phyloP scores from a whole-genome alignment of 2,113 vertebrate species.

The Otolemur garnettii region DNA sequence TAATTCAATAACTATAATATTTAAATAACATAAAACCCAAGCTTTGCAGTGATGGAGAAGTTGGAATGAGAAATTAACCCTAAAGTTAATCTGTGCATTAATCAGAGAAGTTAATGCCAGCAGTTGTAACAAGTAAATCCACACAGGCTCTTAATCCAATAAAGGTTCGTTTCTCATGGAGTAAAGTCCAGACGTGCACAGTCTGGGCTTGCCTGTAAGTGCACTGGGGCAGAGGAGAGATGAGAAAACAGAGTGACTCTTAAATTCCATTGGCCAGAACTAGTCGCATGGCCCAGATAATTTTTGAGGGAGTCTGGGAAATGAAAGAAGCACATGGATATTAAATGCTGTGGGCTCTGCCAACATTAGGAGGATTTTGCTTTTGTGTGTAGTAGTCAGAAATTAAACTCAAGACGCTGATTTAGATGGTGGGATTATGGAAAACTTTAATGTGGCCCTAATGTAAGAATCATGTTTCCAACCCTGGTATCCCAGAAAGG shows the following conservation, averaged over 20 bases:
- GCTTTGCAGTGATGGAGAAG: neutral
- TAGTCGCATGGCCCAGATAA: neutral
- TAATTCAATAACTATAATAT: neutral
- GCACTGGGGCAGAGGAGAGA: neutral
- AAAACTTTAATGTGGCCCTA: neutral
- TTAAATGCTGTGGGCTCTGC: fast-evolving
- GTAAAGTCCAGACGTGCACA: fast-evolving
- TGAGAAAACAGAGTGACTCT: neutral
- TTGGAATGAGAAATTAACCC: neutral
- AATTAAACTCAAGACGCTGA: neutral
- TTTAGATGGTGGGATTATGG: neutral
- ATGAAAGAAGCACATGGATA: fast-evolving
- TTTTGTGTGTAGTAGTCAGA: neutral
- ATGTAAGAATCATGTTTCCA: neutral
- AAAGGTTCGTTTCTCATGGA: neutral
- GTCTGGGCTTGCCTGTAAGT: neutral
- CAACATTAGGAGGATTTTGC: neutral
- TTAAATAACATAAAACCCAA: neutral
- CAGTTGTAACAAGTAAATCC: neutral
- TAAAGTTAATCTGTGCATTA: neutral
- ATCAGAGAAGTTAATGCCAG: neutral
- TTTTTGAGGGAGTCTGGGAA: neutral
- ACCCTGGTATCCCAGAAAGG: neutral
- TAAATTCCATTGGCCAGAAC: neutral
- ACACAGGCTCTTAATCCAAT: neutral